Percentiles rank a stretch among this genome's conserved stretches.
Conservation (phyloP, 2,888 invertebrate species). For the Stegana nigrithorax region DNA sequence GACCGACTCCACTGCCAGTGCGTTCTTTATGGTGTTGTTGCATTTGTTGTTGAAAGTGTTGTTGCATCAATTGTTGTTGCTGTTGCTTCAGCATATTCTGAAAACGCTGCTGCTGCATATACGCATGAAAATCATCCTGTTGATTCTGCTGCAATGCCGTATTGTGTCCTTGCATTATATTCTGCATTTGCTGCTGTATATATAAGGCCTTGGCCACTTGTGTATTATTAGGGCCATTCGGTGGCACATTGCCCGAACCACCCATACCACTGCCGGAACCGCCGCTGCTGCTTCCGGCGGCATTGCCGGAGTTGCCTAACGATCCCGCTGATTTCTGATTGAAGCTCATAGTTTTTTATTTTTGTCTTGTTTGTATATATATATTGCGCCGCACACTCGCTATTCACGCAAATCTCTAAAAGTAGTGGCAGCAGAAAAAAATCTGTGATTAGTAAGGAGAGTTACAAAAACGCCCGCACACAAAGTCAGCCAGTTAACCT, state of each 20-base stretch:
- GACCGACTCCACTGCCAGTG: constrained; percentile 27
- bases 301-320: too few species aligned
- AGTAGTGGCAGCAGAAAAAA: too few species aligned
- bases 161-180: constrained; percentile 53
- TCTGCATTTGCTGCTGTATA: constrained; percentile 61
- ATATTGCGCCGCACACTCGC: too few species aligned
- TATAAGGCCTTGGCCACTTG: constrained; percentile 54
- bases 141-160: constrained; percentile 51
- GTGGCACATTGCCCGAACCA: constrained; percentile 43
- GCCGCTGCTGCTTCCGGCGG: not conserved
- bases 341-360: constrained; percentile 49
- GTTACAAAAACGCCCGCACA: too few species aligned
- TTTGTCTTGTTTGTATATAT: too few species aligned
- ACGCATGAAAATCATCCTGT: constrained; percentile 52
- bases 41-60: constrained; percentile 51
- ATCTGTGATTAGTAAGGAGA: too few species aligned
- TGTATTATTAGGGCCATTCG: constrained; percentile 48
- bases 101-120: constrained; percentile 54
- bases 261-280: constrained; percentile 37
- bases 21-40: constrained; percentile 56
- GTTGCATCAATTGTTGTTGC: constrained; percentile 48
- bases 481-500: too few species aligned
- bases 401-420: too few species aligned
- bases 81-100: constrained; percentile 52
- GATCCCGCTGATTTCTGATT: constrained; percentile 51